These are phyloP conservation scores for Galeopterus variegatus DNA, from an alignment of 2,113 vertebrate species.

Conservation along the genomic window DNA sequence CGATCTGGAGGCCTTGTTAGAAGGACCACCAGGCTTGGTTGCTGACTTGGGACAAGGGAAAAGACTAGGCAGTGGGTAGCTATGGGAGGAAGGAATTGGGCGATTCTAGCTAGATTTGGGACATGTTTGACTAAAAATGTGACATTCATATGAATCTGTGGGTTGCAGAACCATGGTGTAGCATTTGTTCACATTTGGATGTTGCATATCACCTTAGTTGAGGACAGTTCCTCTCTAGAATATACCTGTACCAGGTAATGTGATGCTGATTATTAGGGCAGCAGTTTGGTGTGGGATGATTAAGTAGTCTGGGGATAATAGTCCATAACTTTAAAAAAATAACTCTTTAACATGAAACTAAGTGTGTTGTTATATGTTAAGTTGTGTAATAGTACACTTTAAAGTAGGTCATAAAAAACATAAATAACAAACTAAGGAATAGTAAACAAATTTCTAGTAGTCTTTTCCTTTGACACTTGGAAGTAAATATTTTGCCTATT, in stretches of 20 bases:
- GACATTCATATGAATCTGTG: background rate
- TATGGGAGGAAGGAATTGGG: background rate
- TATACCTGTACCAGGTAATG: background rate
- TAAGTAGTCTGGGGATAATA: background rate
- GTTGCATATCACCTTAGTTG: background rate
- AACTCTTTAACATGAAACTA: background rate
- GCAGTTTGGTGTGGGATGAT: background rate
- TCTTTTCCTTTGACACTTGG: background rate
- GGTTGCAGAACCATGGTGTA: background rate
- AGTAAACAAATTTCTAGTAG: background rate
- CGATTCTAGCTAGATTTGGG: background rate
- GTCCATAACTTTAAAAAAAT: background rate
- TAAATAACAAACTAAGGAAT: background rate
- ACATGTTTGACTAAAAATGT: background rate
- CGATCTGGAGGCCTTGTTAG: background rate
- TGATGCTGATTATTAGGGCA: background rate
- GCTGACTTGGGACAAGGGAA: background rate
- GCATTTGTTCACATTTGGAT: background rate
- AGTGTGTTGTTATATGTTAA: background rate
- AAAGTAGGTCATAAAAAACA: background rate
- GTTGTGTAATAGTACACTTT: background rate
- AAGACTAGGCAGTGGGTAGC: background rate
- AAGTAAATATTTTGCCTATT: background rate
- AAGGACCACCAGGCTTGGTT: background rate
- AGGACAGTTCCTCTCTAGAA: background rate